A percentile compares a stretch with the other conserved stretches of the same genome.
These are phyloP conservation scores for Neodontobutis hainanensis DNA, from an alignment of 2,113 vertebrate species.

Conservation along the genomic window DNA sequence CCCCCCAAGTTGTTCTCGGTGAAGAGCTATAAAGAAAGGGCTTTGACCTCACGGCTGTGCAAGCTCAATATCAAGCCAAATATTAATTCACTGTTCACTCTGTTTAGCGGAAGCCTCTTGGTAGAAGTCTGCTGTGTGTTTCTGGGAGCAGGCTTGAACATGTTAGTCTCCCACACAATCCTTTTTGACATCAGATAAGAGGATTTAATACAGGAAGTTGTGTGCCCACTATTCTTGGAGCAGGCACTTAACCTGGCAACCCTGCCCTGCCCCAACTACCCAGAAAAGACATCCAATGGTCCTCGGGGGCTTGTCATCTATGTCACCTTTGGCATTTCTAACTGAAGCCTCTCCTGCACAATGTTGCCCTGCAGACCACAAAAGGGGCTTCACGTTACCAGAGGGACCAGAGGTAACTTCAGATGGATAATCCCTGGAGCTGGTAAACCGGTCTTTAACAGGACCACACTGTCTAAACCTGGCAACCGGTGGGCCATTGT, in stretches of 20 bases:
- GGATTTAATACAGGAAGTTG: background rate
- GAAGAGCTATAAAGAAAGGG: conserved; percentile 68
- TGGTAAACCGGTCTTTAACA: conserved; percentile 80
- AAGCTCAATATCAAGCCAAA: conserved; percentile 36
- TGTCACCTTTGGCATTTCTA: conserved; percentile 70
- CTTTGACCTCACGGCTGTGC: conserved; percentile 64
- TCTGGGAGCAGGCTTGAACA: conserved; percentile 38
- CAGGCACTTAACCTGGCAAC: conserved; percentile 43
- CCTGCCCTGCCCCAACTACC: conserved; percentile 18
- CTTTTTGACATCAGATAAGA: conserved; percentile 6
- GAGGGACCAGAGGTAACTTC: conserved; percentile 75
- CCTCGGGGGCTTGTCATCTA: conserved; percentile 38
- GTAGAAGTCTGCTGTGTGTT: background rate
- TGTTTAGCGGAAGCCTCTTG: conserved; percentile 5
- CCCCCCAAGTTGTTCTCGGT: conserved; percentile 71
- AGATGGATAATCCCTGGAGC: conserved; percentile 80
- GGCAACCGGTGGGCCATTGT: conserved; percentile 69
- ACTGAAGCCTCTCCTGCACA: conserved; percentile 56
- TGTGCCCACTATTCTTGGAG: background rate
- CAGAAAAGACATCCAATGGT: conserved; percentile 42
- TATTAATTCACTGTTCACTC: conserved; percentile 41
- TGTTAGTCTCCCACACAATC: conserved; percentile 4
- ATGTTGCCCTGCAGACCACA: conserved; percentile 68
- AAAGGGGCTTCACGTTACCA: conserved; percentile 75
- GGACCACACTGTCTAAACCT: conserved; percentile 63